These are phyloP conservation scores for Sialis fuliginosa DNA, from an alignment of 2,888 invertebrate genomes.

Conservation along the genomic window DNA sequence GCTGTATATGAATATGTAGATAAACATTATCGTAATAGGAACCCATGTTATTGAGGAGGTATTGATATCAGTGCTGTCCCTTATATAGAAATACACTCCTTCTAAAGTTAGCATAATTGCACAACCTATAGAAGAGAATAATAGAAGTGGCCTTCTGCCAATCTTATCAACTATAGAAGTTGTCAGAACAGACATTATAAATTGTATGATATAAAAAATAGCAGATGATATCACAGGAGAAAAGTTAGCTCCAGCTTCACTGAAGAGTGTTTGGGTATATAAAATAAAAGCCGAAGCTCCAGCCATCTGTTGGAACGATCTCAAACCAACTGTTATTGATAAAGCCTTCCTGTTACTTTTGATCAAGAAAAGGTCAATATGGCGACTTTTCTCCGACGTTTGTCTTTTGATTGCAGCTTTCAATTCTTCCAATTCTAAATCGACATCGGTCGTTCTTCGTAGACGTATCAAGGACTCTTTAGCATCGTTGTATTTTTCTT, in stretches of 20 bases:
- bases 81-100: neutral
- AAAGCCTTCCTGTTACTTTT: constrained; percentile 6
- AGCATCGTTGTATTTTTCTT: neutral
- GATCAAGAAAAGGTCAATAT: constrained; percentile 3
- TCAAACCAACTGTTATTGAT: constrained; percentile 1
- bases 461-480: constrained; percentile 2
- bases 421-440: constrained; percentile 3
- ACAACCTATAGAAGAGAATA: constrained; percentile 14
- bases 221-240: constrained; percentile 17
- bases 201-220: constrained; percentile 22
- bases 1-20: constrained; percentile 1
- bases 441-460: constrained; percentile 14
- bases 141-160: constrained; percentile 24
- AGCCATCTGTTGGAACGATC: constrained; percentile 4
- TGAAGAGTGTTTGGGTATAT: constrained; percentile 10
- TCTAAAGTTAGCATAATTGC: neutral
- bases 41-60: neutral
- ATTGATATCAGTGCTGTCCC: neutral
- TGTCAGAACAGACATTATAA: constrained; percentile 11
- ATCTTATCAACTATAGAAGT: constrained; percentile 8
- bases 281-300: constrained; percentile 2
- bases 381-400: neutral
- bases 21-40: neutral
- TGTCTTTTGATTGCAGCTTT: constrained; percentile 4
- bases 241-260: constrained; percentile 10